Base-by-base conservation (phyloP, 2,797 vertebrate genomes). In the Chelmon rostratus region DNA sequence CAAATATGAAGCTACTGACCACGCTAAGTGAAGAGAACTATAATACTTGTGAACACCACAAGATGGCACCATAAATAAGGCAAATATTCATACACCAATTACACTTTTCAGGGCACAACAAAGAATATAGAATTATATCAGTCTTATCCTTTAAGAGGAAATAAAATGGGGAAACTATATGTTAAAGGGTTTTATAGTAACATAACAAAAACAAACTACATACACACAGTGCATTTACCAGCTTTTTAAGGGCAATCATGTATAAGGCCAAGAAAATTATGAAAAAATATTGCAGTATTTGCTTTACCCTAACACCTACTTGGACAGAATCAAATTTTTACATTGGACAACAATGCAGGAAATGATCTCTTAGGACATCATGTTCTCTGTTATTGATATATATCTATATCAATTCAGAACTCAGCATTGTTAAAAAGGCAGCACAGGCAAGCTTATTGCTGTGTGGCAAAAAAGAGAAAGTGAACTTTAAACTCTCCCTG, bases 401-500 rank as follows among this genome's bases (percentile, higher is more conserved):
- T 31, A 31, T 42, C 9, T 44, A 31, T 31, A 31, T 42, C 9
- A 42, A 2, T 77, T 37, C 53, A 69, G 25, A 57, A 65, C 11
- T 25, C 50, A 5, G 25, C 59, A 38, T 25, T 28, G 8, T 31
- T 64, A 25, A 65, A 13, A 50, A 11, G 21, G 47, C 42, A 47
- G n/a, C 5, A 33, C 50, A 65, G 52, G 25, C 49, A 54, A 70
- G 52, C 33, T 75, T 68, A 79, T 37, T 82, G 70, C 52, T 50
- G 28, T 33, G 28, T 37, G 25, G 46, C 18, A 38, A 69, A 73
- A 78, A 64, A 65, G 33, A 31, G 31, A 76, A 77, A 68, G 52
- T 81, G 91, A 90, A 91, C 91, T 92, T 94, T 92, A 88, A 90
- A 87, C 90, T 76, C 35, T 81, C 52, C 28, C 38, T 61, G 81